A percentile compares a stretch with the other conserved stretches of the same genome.
Evolutionary conservation across 35 echinoderm and acorn worm genomes (phyloP).

Genomic region (Apostichopus californicus): DNA sequence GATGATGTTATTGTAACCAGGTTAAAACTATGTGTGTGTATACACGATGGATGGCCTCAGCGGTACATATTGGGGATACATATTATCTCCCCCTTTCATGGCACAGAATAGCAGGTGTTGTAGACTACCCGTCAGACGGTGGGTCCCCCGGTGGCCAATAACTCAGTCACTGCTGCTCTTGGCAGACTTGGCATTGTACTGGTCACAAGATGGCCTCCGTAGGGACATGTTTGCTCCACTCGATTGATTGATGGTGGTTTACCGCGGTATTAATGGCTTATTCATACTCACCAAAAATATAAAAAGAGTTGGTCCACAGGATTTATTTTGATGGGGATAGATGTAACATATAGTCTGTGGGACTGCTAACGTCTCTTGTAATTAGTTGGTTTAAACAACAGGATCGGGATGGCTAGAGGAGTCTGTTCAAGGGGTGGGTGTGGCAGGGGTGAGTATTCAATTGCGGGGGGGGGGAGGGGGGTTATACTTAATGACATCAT

Average conservation of each 20-base stretch:
- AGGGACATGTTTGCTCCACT: neutral
- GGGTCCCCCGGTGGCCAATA: slow-evolving; percentile 4
- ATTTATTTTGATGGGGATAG: neutral
- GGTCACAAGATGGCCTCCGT: slow-evolving; percentile 19
- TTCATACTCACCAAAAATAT: neutral
- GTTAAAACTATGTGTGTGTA: no score
- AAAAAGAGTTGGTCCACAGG: neutral
- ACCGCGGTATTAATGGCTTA: neutral
- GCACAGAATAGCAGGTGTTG: neutral
- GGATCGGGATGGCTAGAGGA: no score
- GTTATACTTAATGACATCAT: no score
- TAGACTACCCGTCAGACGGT: slow-evolving; percentile 16
- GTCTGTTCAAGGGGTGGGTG: no score
- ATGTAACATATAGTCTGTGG: neutral
- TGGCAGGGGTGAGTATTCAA: no score
- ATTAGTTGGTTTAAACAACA: no score
- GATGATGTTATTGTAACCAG: no score
- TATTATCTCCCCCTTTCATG: no score
- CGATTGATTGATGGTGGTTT: slow-evolving; percentile 1
- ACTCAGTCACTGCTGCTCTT: neutral
- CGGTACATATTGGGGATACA: no score
- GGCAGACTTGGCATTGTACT: neutral
- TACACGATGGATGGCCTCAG: no score
- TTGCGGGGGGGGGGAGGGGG: no score
- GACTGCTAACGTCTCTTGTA: no score